Base-by-base conservation (phyloP, 2,113 vertebrate species). In the Callithrix jacchus region DNA sequence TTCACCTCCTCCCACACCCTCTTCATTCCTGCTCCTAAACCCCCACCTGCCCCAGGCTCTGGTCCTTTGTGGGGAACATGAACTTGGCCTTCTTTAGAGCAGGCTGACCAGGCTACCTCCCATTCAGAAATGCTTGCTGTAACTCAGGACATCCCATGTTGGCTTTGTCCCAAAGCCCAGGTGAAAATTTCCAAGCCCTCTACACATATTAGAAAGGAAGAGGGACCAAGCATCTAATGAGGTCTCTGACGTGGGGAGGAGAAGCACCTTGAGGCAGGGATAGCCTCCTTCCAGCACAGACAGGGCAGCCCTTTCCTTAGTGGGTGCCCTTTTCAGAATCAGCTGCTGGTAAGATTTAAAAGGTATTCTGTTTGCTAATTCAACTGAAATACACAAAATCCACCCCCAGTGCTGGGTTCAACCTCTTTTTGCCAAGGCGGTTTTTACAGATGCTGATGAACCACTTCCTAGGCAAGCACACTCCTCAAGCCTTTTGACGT, bases 361-460 rank as follows among this genome's bases (percentile, higher is more conserved):
- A 87, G 23, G 14, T 10, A 40, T 71, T 68, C 76, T 90, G 9
- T 21, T 90, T 64, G 64, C 30, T 89, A 52, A 84, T 81, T 84
- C 87, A 94, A 92, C 58, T 40, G 32, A 71, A 95, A 87, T 68
- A 54, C 82, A 74, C 42, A 89, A 73, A 92, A 88, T 32, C 45
- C 8, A 70, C 35, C 45, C 45, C 47, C 61, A 73, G 35, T 18
- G 10, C 45, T 52, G 32, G 49, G 35, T 54, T 93, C 32, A 47
- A 64, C 30, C 4, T 35, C 66, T 81, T 91, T 83, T 45, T 27
- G 76, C 66, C 23, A 54, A 89, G 84, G 47, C 0, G 1, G 32
- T 45, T 96, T 96, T 96, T 93, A 92, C 87, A 96, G 86, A 97
- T 54, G 47, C 76, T 83, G 90, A 97, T 88, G 77, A 96, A 27